phyloP scores from a whole-genome alignment of 2,113 vertebrate genomes.

The Chaetodon trifascialis region DNA sequence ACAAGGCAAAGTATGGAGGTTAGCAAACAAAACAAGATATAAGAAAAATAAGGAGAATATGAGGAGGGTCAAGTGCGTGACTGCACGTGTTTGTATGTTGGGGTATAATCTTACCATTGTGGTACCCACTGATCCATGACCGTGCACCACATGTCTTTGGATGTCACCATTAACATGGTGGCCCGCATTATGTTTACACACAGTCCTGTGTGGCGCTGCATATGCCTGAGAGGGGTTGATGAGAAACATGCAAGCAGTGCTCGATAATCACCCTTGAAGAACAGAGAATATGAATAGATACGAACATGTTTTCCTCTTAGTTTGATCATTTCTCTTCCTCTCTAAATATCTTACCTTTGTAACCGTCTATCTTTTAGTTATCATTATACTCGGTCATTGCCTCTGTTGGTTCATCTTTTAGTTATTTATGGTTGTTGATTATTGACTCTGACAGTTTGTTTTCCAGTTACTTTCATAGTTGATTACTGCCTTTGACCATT shows the following conservation, averaged over 20 bases:
- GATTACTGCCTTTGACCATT: not conserved
- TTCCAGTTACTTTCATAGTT: not conserved
- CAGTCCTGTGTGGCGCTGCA: conserved; percentile 23
- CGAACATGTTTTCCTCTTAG: not conserved
- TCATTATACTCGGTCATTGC: not conserved
- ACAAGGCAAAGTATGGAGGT: not conserved
- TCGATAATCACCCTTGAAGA: not conserved
- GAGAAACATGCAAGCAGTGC: conserved; percentile 20
- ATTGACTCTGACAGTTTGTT: not conserved
- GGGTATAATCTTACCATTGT: conserved; percentile 17
- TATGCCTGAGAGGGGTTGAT: conserved; percentile 21
- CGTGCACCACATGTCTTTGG: conserved; percentile 34
- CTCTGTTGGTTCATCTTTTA: not conserved
- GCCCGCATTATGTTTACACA: conserved; percentile 36
- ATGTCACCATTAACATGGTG: conserved; percentile 37
- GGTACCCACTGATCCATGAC: conserved; percentile 17
- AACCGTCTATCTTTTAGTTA: not conserved
- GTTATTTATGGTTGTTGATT: not conserved
- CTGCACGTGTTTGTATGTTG: not conserved
- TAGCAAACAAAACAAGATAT: not conserved
- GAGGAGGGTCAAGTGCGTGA: not conserved
- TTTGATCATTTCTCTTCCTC: not conserved
- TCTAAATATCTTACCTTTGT: not conserved
- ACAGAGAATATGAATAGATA: not conserved
- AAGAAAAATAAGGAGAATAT: not conserved